phyloP scores from a whole-genome alignment of 2,888 invertebrate species.

The Volucella bombylans region DNA sequence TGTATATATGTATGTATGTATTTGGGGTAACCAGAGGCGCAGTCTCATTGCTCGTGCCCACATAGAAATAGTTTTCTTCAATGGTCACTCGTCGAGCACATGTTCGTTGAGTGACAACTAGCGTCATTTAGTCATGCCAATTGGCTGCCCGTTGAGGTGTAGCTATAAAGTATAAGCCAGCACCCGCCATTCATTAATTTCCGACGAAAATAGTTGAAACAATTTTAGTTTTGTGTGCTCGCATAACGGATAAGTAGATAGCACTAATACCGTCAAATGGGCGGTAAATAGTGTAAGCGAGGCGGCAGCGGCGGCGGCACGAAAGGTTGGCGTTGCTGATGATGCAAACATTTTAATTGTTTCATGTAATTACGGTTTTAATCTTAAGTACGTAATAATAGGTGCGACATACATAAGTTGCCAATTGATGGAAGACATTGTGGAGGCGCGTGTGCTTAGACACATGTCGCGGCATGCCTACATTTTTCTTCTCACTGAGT shows the following conservation, averaged over 20 bases:
- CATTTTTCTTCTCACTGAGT: no score
- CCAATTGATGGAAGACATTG: not conserved
- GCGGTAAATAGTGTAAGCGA: not conserved
- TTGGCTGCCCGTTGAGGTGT: not conserved
- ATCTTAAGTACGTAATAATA: not conserved
- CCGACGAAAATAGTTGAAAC: conserved; percentile 58
- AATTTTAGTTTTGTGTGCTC: conserved; percentile 15
- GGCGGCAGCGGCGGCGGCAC: no score
- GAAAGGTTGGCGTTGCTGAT: conserved; percentile 1
- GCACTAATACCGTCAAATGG: not conserved
- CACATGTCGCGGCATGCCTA: no score
- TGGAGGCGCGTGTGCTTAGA: no score
- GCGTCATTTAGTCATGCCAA: conserved; percentile 54
- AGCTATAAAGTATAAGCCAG: conserved; percentile 29
- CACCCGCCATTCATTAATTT: conserved; percentile 68
- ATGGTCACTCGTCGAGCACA: conserved; percentile 63
- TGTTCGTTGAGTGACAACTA: conserved; percentile 43
- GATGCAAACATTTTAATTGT: conserved; percentile 37
- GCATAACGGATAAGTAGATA: not conserved
- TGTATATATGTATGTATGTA: not conserved
- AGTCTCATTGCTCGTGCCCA: conserved; percentile 25
- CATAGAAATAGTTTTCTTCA: conserved; percentile 44
- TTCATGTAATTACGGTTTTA: conserved; percentile 28
- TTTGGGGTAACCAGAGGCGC: conserved; percentile 1
- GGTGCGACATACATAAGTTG: conserved; percentile 1